Evolutionary conservation across 2,797 vertebrate species (phyloP).

Genomic region (Hydrophis major): DNA sequence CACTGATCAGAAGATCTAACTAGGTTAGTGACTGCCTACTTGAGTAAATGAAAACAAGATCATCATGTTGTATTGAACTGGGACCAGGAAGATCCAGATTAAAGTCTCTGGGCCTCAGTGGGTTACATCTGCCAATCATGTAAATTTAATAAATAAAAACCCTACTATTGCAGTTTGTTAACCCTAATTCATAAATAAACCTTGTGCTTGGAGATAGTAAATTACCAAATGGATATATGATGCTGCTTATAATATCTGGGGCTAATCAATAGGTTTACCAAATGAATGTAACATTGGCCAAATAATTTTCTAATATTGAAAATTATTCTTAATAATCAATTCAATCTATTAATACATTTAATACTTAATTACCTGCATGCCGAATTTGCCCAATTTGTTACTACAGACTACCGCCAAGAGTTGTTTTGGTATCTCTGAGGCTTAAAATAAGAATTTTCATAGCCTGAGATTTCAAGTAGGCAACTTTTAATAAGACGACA

Average conservation of each 20-base stretch:
- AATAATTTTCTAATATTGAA: background rate
- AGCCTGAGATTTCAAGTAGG: background rate
- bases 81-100: background rate
- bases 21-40: background rate
- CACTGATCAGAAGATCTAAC: background rate
- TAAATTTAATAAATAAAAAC: background rate
- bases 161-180: background rate
- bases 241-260: background rate
- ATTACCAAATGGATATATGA: background rate
- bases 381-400: background rate
- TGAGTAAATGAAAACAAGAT: background rate
- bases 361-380: background rate
- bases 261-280: background rate
- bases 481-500: slow-evolving; percentile 11
- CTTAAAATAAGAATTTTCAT: background rate
- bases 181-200: background rate
- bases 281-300: background rate
- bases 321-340: background rate
- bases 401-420: background rate
- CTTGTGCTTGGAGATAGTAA: background rate
- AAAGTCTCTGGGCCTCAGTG: background rate
- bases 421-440: background rate
- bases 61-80: background rate
- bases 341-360: background rate
- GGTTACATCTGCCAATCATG: background rate